Percentiles rank a stretch among this genome's conserved stretches.
These are phyloP conservation scores for Athripsodes cinereus DNA, from an alignment of 2,888 invertebrate species.

Conservation along the genomic window DNA sequence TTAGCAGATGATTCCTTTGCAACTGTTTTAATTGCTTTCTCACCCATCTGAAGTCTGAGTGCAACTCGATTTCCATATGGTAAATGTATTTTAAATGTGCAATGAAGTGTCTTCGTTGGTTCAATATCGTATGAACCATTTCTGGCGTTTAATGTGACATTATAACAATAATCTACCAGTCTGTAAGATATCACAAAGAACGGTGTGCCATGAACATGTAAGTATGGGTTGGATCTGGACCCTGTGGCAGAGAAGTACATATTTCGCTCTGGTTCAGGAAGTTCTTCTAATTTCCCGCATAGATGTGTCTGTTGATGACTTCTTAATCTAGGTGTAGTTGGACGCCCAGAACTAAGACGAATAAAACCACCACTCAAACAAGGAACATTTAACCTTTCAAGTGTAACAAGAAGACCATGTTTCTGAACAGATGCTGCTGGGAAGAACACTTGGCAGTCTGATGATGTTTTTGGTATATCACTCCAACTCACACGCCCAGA, in stretches of 20 bases:
- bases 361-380: constrained; percentile 57
- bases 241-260: constrained; percentile 49
- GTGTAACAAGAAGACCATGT: constrained; percentile 58
- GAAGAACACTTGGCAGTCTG: constrained; percentile 52
- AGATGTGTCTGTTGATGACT: constrained; percentile 39
- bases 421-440: constrained; percentile 38
- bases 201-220: constrained; percentile 57
- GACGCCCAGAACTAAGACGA: constrained; percentile 47
- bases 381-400: constrained; percentile 64
- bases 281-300: constrained; percentile 68
- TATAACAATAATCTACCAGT: constrained; percentile 66
- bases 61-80: constrained; percentile 66
- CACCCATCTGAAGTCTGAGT: constrained; percentile 54
- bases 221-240: constrained; percentile 41
- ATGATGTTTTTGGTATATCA: constrained; percentile 45
- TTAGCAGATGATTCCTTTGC: constrained; percentile 5
- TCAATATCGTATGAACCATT: constrained; percentile 63
- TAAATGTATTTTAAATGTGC: constrained; percentile 63
- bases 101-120: constrained; percentile 53
- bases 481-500: constrained; percentile 48
- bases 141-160: constrained; percentile 56
- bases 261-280: constrained; percentile 51
- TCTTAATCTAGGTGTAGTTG: constrained; percentile 31
- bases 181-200: constrained; percentile 62
- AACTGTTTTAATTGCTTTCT: constrained; percentile 22